Evolutionary conservation across 2,113 vertebrate species (phyloP), one percentile per base, ranked within the genome.

Genomic region (Chloropsis hardwickii): DNA sequence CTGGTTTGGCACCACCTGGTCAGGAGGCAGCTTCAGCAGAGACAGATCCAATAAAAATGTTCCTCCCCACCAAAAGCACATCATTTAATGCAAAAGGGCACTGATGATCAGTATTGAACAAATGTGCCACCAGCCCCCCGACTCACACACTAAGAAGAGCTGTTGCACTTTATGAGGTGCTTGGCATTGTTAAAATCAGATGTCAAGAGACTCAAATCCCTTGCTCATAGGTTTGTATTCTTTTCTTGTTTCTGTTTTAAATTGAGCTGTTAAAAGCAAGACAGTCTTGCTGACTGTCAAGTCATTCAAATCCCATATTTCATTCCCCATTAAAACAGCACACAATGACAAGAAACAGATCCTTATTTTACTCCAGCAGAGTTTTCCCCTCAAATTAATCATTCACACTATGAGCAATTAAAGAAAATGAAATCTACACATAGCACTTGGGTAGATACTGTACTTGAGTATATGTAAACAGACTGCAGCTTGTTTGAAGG

Each of bases 361-460:
- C 77, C 76, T 90, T 86, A 56, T 88, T 95, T 60, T 53, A 94
- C 14, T 54, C 56, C 62, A 91, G 50, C 61, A 70, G 77, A 93
- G 56, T n/a, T 82, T 66, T 69, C 37, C 64, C 70, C 50, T 95
- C 86, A 91, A 87, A 92, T 94, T 91, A 91, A 83, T 73, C 91
- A 92, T 82, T 91, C 60, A 71, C 4, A 2, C 80, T 58, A 44
- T 42, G 11, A 95, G 72, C 58, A 85, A 71, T 86, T 92, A 83
- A 60, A 90, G 50, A 72, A 92, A 87, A 56, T 82, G 21, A 89
- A 91, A 91, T 74, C 53, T 94, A 33, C 69, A 73, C 45, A 48
- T 27, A 80, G 58, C 40, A 81, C 21, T 86, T 88, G 31, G 82
- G 82, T 11, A 88, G 85, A 84, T 50, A 76, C 51, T 40, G 74